Conservation (phyloP, 2,113 vertebrate species). For the Xiphophorus couchianus region DNA sequence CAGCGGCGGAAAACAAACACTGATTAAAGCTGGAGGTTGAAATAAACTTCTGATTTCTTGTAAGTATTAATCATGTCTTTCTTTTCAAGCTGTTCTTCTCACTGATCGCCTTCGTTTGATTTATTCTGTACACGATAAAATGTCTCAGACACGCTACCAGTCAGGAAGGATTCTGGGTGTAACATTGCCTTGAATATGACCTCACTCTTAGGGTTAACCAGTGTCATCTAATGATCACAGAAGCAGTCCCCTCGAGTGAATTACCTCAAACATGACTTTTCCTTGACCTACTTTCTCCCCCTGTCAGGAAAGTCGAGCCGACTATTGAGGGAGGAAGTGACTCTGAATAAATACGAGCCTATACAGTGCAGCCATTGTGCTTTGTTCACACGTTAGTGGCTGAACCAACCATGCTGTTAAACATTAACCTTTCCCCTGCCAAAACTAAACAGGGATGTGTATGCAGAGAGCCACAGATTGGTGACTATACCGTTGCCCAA, state of each 20-base stretch:
- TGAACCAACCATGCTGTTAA: slow-evolving; percentile 72
- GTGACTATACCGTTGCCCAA: background rate
- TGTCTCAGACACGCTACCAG: slow-evolving; percentile 33
- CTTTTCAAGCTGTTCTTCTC: slow-evolving; percentile 12
- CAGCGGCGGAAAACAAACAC: slow-evolving; percentile 39
- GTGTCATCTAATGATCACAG: slow-evolving; percentile 80
- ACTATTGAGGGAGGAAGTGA: slow-evolving; percentile 82
- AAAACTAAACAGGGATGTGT: slow-evolving; percentile 36
- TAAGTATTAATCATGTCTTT: slow-evolving; percentile 14
- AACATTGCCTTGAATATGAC: slow-evolving; percentile 70
- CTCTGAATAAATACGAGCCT: slow-evolving; percentile 79
- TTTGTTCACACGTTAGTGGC: slow-evolving; percentile 77
- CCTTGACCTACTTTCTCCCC: slow-evolving; percentile 78
- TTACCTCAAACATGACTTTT: slow-evolving; percentile 84
- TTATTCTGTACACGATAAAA: slow-evolving; percentile 35
- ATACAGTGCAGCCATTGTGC: slow-evolving; percentile 82
- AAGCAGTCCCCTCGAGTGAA: slow-evolving; percentile 68
- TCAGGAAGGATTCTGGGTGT: slow-evolving; percentile 40
- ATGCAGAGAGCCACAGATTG: slow-evolving; percentile 13
- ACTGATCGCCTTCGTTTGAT: slow-evolving; percentile 21
- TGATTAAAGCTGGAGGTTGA: slow-evolving; percentile 42
- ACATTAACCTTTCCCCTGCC: slow-evolving; percentile 75
- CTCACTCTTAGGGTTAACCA: slow-evolving; percentile 79
- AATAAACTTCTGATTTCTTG: slow-evolving; percentile 3
- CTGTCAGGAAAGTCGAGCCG: slow-evolving; percentile 69